Evolutionary conservation across 2,888 invertebrate species (phyloP).

Genomic region (Acronicta psi): DNA sequence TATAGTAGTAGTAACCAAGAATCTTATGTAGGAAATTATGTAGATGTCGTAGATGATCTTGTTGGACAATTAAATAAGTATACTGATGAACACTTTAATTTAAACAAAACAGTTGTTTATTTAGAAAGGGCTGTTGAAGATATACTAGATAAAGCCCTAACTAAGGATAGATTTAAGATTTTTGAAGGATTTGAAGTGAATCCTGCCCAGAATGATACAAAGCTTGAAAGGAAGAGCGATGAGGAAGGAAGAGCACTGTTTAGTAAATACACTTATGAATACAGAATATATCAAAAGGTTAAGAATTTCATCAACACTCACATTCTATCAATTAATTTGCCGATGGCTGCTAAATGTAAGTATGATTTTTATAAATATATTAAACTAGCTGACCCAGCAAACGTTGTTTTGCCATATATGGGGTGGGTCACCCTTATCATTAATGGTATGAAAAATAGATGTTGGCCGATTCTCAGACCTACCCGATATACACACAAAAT

Average conservation of each 20-base stretch:
- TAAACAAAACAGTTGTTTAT: constrained; percentile 76
- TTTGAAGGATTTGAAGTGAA: constrained; percentile 89
- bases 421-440: no score
- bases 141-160: constrained; percentile 89
- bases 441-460: no score
- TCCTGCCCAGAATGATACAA: constrained; percentile 51
- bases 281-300: constrained; percentile 89
- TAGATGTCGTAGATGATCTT: constrained; percentile 72
- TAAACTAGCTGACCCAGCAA: no score
- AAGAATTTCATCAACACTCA: constrained; percentile 89
- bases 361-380: no score
- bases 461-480: no score
- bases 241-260: constrained; percentile 76
- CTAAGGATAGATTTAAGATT: constrained; percentile 87
- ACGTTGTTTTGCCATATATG: no score
- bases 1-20: constrained; percentile 72
- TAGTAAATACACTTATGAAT: constrained; percentile 82
- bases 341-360: constrained; percentile 91
- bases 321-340: constrained; percentile 91
- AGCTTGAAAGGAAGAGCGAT: constrained; percentile 33
- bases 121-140: constrained; percentile 87
- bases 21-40: constrained; percentile 56
- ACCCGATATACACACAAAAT: no score
- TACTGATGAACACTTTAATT: constrained; percentile 71
- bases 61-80: constrained; percentile 70